Base-by-base conservation (phyloP, 2,888 invertebrate species). In the Strigamia maritima region DNA sequence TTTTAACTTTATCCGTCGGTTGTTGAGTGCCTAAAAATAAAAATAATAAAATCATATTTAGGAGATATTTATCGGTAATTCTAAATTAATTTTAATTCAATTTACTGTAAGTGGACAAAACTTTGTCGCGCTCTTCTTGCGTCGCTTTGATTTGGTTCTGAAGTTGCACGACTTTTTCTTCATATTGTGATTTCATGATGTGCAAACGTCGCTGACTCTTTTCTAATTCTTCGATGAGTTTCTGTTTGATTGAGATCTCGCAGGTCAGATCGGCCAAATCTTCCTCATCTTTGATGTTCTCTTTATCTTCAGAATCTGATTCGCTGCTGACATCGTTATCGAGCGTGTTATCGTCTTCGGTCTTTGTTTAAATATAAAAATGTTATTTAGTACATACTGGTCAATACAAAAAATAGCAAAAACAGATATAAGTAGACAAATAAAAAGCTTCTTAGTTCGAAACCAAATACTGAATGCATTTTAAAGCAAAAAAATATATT, bases 221-320 rank as follows among this genome's bases (percentile, higher is more conserved):
- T 86, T 98, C 98, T 82, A 98, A 86, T 84, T 98, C 96, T 84
- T 96, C 95, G 81, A 99, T 97, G 74, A 98, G 88, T 79, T 94
- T 92, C 82, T 97, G 94, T 85, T 98, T 98, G 79, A 97, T 93
- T 84, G 94, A 94, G 82, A 98, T 98, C 86, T 98, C 96, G 75
- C 93, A 93, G 79, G 95, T 96, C 19, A 98, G 87, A 12, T 93
- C 93, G 16, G 95, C 93, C 80, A 98, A 87, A 85, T 97, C 94
- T 38, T 93, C 93, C 38, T 76, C 76, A 31, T 76, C 28, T 76
- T 76, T 76, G 16, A 90, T 70, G 22, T 44, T 40, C 28, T 24
- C 83, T 83, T 83, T 83, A 31, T 82, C 83, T 31, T 84, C 84
- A 14, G 83, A 83, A 70, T 85, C 85, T 0, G 84, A 83, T n/a